Base-by-base conservation (phyloP, 1,140 invertebrate genomes). In the Lysiphlebus fabarum region DNA sequence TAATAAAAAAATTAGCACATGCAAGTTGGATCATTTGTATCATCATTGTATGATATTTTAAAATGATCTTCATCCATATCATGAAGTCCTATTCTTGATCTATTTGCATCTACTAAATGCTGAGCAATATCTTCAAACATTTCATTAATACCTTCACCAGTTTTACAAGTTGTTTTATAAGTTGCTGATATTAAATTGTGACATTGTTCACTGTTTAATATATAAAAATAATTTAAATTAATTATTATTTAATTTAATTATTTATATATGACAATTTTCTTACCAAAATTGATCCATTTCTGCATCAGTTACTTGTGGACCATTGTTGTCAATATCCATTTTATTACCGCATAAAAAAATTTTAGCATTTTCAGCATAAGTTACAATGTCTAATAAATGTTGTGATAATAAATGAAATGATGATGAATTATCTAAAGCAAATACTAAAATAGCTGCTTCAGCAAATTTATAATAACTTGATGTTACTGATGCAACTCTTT, bases 391-490 rank as follows among this genome's bases (percentile, higher is more conserved):
- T 9, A 96, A 79, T 33, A 96, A 75, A 75, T 96, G 92, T 75
- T 95, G 92, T 36, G 92, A 91, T 9, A 95, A 75, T n/a, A 92
- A 84, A 77, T 95, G 91, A 80, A 96, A 95, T 11, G 93, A 93
- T 41, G 92, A 88, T 4, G 90, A 85, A 82, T 94, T 95, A 69
- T 95, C 92, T 58, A 95, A 78, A 38, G 92, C 89, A 80, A 94
- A 96, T 0, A 95, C 92, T 47, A 95, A 78, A 65, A 96, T 90
- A 50, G 92, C 93, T 58, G 91, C 93, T 74, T 95, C 92, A 9
- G 92, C 90, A 82, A 93, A 94, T 81, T 95, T 95, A 70, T 95
- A 95, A 71, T 96, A 96, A 65, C 90, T 93, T 11, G 91, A 93
- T 4, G 92, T 95, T 8, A 96, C 90, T n/a, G 90, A 92, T 34